These are phyloP conservation scores for Archaeoteleia sp. DNA, from an alignment of 2,888 invertebrate genomes.

Conservation along the genomic window DNA sequence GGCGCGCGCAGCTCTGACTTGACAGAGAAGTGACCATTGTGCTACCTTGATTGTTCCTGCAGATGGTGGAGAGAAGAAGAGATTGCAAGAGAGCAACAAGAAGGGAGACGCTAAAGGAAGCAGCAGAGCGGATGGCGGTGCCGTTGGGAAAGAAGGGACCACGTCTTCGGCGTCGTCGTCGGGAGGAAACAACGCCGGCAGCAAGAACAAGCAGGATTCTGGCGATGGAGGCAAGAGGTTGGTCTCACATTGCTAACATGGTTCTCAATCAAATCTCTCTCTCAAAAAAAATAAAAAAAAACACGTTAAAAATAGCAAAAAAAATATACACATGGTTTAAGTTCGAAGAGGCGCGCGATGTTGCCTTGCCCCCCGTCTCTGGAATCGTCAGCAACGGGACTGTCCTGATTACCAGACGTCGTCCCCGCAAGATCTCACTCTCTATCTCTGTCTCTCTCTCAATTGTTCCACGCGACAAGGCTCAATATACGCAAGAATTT, in stretches of 20 bases:
- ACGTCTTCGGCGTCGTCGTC: conserved; percentile 58
- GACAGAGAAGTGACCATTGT: conserved; percentile 67
- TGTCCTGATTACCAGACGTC: conserved; percentile 59
- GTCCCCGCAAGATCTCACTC: conserved; percentile 67
- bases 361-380: conserved; percentile 64
- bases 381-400: conserved; percentile 63
- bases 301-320: conserved; percentile 20
- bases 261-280: conserved; percentile 54
- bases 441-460: too few relatives aligned
- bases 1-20: conserved; percentile 54
- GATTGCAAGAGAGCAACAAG: conserved; percentile 71
- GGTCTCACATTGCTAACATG: conserved; percentile 73
- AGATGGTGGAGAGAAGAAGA: conserved; percentile 74
- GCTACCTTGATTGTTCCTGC: conserved; percentile 73
- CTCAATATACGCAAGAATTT: conserved; percentile 46
- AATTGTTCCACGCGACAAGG: too few relatives aligned
- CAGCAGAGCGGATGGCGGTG: conserved; percentile 70
- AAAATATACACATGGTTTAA: conserved; percentile 58
- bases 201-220: conserved; percentile 79
- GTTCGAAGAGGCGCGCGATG: conserved; percentile 61
- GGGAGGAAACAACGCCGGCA: conserved; percentile 73
- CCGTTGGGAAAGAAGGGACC: conserved; percentile 66
- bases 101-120: conserved; percentile 73
- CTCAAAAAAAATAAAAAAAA: conserved; percentile 42
- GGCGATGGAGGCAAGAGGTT: conserved; percentile 77